Evolutionary conservation across 2,113 vertebrate genomes (phyloP), one percentile per base, ranked within the genome.

Genomic region (Orthonyx spaldingii): DNA sequence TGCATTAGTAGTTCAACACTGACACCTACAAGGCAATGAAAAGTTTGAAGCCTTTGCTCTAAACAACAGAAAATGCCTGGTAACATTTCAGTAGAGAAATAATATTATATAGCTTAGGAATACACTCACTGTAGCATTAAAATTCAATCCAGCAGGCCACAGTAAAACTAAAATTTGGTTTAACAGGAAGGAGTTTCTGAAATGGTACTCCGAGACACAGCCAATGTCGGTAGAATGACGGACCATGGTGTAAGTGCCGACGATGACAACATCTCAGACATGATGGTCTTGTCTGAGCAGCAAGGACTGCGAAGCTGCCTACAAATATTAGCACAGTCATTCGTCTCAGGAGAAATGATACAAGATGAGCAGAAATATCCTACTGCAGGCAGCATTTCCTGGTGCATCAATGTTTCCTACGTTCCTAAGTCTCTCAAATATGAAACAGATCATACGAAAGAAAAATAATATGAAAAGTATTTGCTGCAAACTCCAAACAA

Each of bases 291-390:
- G 5, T 72, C 90, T 88, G 90, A 94, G 76, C 75, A 90, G 85
- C 90, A 60, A 56, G 47, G 63, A 52, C 75, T 75, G 70, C 28
- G 86, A 87, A 72, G 52, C 71, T 95, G 94, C 68, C 82, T 85
- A 30, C 66, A 91, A 85, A 80, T 59, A 90, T 63, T 13, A 57
- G 84, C 9, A 3, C n/a, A 78, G 81, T 88, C 88, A 93, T 80
- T 39, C 86, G 90, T 96, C 95, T 94, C 90, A 78, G 83, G 88
- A 96, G 93, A 87, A 92, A 96, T 94, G 94, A 95, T 41, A 88
- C 75, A 94, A 96, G 83, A 95, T 74, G 84, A 90, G 55, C 82
- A 93, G 79, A 94, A 95, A 95, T 90, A 90, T 27, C 37, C 85
- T 4, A 57, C 68, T 90, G 82, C 79, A 96, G 27, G 82, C 75